Evolutionary conservation across 2,113 vertebrate genomes (phyloP).

Genomic region (Oreochromis aureus): DNA sequence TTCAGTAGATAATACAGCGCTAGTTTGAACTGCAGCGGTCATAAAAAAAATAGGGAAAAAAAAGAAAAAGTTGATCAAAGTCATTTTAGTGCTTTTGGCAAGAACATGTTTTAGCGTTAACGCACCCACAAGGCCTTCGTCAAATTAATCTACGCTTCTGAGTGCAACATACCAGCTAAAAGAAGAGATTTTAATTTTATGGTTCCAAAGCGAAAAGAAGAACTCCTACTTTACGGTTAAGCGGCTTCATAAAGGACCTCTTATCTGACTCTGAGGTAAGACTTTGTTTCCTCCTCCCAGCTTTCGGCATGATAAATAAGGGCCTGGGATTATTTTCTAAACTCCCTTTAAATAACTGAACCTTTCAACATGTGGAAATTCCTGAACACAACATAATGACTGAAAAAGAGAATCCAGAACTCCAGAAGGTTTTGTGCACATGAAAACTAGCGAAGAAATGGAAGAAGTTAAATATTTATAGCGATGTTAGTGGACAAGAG

Average conservation of each 20-base stretch:
- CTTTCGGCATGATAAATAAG: slow-evolving; percentile 41
- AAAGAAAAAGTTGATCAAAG: not conserved
- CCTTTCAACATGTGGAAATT: slow-evolving; percentile 64
- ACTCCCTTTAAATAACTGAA: slow-evolving; percentile 58
- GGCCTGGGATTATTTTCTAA: slow-evolving; percentile 5
- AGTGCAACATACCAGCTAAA: not conserved
- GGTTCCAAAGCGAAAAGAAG: not conserved
- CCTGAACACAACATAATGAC: slow-evolving; percentile 53
- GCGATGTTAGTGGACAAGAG: slow-evolving; percentile 82
- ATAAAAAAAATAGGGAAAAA: fast-evolving
- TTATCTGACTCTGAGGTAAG: slow-evolving; percentile 13
- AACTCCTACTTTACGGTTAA: not conserved
- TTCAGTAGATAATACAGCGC: not conserved
- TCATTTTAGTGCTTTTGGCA: slow-evolving; percentile 22
- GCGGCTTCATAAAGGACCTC: not conserved
- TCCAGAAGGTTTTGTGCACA: slow-evolving; percentile 83
- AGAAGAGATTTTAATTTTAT: not conserved
- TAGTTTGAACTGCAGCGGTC: not conserved
- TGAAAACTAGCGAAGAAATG: slow-evolving; percentile 87
- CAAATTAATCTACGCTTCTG: not conserved
- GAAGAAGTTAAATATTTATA: slow-evolving; percentile 90
- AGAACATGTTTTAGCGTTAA: not conserved
- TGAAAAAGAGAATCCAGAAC: slow-evolving; percentile 59
- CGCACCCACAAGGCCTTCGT: not conserved
- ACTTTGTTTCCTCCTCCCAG: slow-evolving; percentile 6